These are phyloP conservation scores for Dryococelus australis DNA, from an alignment of 2,888 invertebrate species.

Conservation along the genomic window DNA sequence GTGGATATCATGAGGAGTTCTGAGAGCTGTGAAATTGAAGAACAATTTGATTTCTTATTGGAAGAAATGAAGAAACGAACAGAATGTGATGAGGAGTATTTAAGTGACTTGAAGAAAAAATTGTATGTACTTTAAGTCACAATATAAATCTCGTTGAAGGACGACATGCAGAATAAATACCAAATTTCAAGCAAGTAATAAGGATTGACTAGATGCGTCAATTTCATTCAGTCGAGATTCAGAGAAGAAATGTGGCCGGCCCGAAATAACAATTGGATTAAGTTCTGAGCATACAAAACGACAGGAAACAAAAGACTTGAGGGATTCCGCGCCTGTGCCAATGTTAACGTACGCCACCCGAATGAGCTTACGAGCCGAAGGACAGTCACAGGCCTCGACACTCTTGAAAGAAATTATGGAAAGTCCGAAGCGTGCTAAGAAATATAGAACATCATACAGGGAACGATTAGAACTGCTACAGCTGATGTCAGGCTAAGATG, in stretches of 20 bases:
- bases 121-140: not conserved
- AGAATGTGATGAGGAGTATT: not conserved
- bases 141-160: not conserved
- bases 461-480: not conserved
- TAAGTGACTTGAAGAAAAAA: not conserved
- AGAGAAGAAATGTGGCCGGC: not conserved
- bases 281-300: not conserved
- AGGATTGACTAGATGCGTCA: not conserved
- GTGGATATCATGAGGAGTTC: not conserved
- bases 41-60: not conserved
- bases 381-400: not conserved
- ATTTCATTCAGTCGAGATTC: not conserved
- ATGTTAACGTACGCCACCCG: not conserved
- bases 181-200: not conserved
- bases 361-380: slow-evolving; percentile 10
- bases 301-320: not conserved
- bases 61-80: not conserved
- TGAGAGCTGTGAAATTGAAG: not conserved
- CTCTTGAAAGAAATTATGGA: not conserved
- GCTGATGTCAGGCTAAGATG: not conserved
- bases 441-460: not conserved
- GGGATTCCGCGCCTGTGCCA: not conserved
- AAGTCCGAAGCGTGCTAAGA: not conserved
- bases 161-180: not conserved
- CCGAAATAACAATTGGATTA: not conserved